A percentile compares a stretch with the other conserved stretches of the same genome.
Conservation (phyloP, 2,888 invertebrate species). For the Hydroisotoma schaefferi region DNA sequence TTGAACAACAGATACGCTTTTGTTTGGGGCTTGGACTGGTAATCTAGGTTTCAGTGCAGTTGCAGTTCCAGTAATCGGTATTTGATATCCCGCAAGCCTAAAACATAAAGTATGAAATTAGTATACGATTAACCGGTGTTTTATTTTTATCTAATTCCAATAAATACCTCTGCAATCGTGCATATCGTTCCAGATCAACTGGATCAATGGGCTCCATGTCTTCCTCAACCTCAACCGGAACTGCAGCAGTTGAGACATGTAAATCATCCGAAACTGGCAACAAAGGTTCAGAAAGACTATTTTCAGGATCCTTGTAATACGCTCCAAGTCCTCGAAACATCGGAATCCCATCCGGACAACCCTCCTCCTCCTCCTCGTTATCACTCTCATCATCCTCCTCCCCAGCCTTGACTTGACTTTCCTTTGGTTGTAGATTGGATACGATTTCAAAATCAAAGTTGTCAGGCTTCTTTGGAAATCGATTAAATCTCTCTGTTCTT, state of each 20-base stretch:
- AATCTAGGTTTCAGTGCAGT: background rate
- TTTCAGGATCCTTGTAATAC: too few species aligned
- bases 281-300: too few species aligned
- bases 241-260: too few species aligned
- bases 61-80: background rate
- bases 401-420: slow-evolving; percentile 1
- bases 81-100: slow-evolving; percentile 6
- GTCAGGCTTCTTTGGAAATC: slow-evolving; percentile 2
- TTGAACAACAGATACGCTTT: too few species aligned
- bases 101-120: too few species aligned
- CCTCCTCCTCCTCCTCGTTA: slow-evolving; percentile 20
- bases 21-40: too few species aligned
- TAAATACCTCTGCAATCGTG: slow-evolving; percentile 3
- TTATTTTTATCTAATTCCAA: background rate
- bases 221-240: too few species aligned
- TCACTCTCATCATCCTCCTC: slow-evolving; percentile 7
- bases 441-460: slow-evolving; percentile 39
- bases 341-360: slow-evolving; percentile 35
- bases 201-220: too few species aligned
- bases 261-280: too few species aligned
- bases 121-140: too few species aligned
- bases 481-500: background rate
- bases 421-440: background rate
- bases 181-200: background rate
- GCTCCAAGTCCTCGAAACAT: slow-evolving; percentile 35